Conservation (phyloP, 1,140 invertebrate genomes). For the Hypothenemus hampei region DNA sequence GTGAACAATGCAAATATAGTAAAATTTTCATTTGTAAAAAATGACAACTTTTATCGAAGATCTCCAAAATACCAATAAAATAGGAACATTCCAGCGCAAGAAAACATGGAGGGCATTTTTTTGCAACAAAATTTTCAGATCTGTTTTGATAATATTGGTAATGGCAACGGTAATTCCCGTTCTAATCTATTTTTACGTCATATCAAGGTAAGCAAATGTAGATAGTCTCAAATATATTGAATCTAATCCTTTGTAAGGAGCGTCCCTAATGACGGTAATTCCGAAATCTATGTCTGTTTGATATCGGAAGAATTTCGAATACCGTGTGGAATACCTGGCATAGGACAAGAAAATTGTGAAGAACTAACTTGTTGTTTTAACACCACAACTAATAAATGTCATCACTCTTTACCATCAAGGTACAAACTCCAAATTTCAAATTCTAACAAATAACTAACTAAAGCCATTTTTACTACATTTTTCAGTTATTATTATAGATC, state of each 20-base stretch:
- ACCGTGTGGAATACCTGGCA: slow-evolving; percentile 32
- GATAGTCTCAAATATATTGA: background rate
- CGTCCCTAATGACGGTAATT: slow-evolving; percentile 2
- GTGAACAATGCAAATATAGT: too few relatives aligned
- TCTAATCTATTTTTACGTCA: slow-evolving; percentile 8
- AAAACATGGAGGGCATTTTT: slow-evolving; percentile 6
- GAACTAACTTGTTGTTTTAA: slow-evolving; percentile 36
- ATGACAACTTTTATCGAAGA: slow-evolving; percentile 23
- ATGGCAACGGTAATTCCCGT: slow-evolving; percentile 9
- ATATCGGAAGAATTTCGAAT: slow-evolving; percentile 32
- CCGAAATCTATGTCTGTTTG: slow-evolving; percentile 25
- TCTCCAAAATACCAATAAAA: background rate
- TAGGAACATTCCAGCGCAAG: background rate
- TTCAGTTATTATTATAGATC: slow-evolving; percentile 11
- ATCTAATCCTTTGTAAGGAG: slow-evolving; percentile 7
- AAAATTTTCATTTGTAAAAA: too few relatives aligned
- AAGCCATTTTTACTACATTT: background rate
- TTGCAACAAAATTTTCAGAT: slow-evolving; percentile 13
- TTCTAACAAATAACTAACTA: background rate
- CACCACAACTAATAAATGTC: slow-evolving; percentile 29
- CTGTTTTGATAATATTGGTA: slow-evolving; percentile 6
- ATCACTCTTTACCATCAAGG: slow-evolving; percentile 38
- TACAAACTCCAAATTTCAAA: slow-evolving; percentile 1
- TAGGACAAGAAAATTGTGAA: slow-evolving; percentile 28
- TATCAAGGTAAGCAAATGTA: slow-evolving; percentile 12